Evolutionary conservation across 2,797 vertebrate species (phyloP).

Genomic region (Silurus lanzhouensis): DNA sequence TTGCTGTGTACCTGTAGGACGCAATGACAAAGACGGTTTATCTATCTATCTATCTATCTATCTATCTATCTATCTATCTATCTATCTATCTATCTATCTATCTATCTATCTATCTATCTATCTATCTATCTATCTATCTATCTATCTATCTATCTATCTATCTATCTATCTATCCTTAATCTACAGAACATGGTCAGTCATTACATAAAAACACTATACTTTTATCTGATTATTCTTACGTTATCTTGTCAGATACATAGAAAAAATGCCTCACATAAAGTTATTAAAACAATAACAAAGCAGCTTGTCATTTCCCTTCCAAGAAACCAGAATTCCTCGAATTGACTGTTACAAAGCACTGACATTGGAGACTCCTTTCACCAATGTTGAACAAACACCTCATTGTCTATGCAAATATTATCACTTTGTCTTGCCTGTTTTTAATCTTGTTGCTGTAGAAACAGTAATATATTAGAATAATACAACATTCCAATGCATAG

Average conservation of each 20-base stretch:
- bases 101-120: too few relatives aligned
- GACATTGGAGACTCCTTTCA: not conserved
- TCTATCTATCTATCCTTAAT: not conserved
- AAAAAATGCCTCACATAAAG: too few relatives aligned
- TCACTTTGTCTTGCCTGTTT: not conserved
- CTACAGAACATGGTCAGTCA: not conserved
- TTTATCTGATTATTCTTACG: not conserved
- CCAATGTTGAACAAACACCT: not conserved
- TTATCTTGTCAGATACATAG: not conserved
- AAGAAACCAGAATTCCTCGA: not conserved
- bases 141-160: too few relatives aligned
- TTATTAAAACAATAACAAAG: not conserved
- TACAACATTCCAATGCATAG: too few relatives aligned
- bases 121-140: too few relatives aligned
- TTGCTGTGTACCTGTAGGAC: not conserved
- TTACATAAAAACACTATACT: not conserved
- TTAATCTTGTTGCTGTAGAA: not conserved
- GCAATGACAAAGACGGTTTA: too few relatives aligned
- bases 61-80: too few relatives aligned
- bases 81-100: too few relatives aligned
- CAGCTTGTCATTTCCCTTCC: too few relatives aligned
- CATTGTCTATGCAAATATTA: not conserved
- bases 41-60: too few relatives aligned
- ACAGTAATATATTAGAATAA: too few relatives aligned
- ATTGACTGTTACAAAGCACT: not conserved